Conservation (phyloP, 2,888 invertebrate genomes). For the Cabera pusaria region DNA sequence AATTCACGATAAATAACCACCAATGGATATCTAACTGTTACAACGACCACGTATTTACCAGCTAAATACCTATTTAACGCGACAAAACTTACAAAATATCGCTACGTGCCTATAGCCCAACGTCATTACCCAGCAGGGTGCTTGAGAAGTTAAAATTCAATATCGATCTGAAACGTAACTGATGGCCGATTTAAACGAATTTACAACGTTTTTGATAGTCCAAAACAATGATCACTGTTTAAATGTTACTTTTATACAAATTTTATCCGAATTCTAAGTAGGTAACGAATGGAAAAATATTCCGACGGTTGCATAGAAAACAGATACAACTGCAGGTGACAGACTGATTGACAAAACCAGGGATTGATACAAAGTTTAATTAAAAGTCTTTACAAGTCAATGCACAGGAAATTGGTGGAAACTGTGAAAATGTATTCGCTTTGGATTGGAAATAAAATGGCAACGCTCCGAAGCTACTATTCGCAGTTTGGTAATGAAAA, state of each 20-base stretch:
- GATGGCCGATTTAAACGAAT: conserved; percentile 55
- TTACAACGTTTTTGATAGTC: conserved; percentile 49
- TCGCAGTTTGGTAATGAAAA: conserved; percentile 16
- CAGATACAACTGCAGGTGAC: conserved; percentile 12
- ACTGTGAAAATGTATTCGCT: conserved; percentile 21
- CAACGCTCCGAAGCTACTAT: conserved; percentile 5
- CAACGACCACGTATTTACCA: conserved; percentile 43
- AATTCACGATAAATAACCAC: conserved; percentile 45
- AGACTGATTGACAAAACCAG: conserved; percentile 32
- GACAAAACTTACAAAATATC: conserved; percentile 55
- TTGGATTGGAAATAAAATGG: conserved; percentile 18
- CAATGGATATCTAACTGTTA: conserved; percentile 48
- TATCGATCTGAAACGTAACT: conserved; percentile 50
- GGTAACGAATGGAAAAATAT: conserved; percentile 14
- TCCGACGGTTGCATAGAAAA: conserved; percentile 26
- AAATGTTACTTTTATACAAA: conserved; percentile 35
- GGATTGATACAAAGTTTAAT: conserved; percentile 15
- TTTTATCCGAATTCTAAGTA: conserved; percentile 34
- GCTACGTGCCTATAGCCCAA: conserved; percentile 44
- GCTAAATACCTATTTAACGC: conserved; percentile 60
- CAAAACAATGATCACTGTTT: conserved; percentile 53
- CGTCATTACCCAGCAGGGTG: conserved; percentile 61
- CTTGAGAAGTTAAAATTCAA: conserved; percentile 51
- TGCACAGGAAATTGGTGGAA: conserved; percentile 23
- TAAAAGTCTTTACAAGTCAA: conserved; percentile 27